phyloP scores from a whole-genome alignment of 2,113 vertebrate genomes.

The Syngnathus scovelli region DNA sequence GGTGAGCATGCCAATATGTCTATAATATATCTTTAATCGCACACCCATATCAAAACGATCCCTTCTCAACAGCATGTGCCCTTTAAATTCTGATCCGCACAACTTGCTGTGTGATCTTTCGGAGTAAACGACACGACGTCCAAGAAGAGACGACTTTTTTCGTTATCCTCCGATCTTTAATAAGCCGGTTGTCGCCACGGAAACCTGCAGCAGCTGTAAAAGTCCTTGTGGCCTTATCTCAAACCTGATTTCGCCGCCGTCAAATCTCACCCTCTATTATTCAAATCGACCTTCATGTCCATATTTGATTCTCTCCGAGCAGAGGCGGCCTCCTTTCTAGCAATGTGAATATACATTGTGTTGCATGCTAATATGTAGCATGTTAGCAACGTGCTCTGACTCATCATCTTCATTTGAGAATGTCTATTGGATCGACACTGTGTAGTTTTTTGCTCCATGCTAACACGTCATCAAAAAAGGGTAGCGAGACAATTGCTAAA shows the following conservation, averaged over 20 bases:
- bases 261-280: constrained; percentile 3
- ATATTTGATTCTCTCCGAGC: background rate
- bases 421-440: too few relatives aligned
- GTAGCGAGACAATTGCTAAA: background rate
- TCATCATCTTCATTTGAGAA: too few relatives aligned
- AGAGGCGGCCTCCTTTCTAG: background rate
- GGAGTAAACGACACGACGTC: constrained; percentile 7
- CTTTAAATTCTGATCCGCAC: background rate
- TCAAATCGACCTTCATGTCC: background rate
- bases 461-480: background rate
- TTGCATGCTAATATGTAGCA: too few relatives aligned
- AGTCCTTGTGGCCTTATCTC: constrained; percentile 2
- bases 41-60: too few relatives aligned
- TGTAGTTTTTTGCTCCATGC: background rate
- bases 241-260: background rate
- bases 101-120: background rate
- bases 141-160: background rate
- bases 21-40: too few relatives aligned
- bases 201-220: constrained; percentile 3
- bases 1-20: background rate
- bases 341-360: too few relatives aligned
- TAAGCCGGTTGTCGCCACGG: background rate
- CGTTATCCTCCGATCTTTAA: background rate
- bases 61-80: background rate
- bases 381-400: too few relatives aligned